Evolutionary conservation across 2,113 vertebrate species (phyloP), one percentile per base, ranked within the genome.

Genomic region (Pseudonaja textilis): DNA sequence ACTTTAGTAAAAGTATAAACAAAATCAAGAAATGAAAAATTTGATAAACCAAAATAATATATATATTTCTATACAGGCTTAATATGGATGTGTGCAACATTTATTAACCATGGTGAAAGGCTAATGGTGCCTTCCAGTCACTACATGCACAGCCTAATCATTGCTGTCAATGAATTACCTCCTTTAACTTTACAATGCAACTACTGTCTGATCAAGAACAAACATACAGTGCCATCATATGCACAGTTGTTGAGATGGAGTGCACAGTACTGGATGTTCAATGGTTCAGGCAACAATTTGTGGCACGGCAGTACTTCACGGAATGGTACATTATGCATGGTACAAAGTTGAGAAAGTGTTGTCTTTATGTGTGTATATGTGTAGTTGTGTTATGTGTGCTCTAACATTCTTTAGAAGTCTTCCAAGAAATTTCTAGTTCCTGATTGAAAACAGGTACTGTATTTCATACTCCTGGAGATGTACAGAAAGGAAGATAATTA

Each of bases 61-160:
- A 88, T 96, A 96, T 96, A 96, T 97, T 95, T 94, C 95, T 97
- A 96, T 96, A 97, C 94, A 89, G 88, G 96, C 96, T 98, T 98
- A 93, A 97, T 85, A 96, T 97, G 97, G 97, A 97, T 5, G 95
- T 97, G 95, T 96, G 96, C 95, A 95, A 98, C 96, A 96, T 96
- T 97, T 97, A 97, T 96, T 95, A 96, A 97, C 96, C 97, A 96
- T 95, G 94, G 96, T 92, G 96, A 98, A 97, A 97, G 97, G 97
- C 96, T 97, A 95, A 96, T 95, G 93, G 92, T 3, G 96, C 97
- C 97, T 97, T 97, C 97, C 96, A 96, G 96, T 96, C 95, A 97
- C 97, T 97, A 98, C 98, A 98, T 98, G 98, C 98, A 98, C 96
- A 97, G 97, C 96, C 97, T 95, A 86, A 96, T 95, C 92, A 85